These are phyloP conservation scores for Delichon dasypus DNA, from an alignment of 2,797 vertebrate species.

Conservation along the genomic window DNA sequence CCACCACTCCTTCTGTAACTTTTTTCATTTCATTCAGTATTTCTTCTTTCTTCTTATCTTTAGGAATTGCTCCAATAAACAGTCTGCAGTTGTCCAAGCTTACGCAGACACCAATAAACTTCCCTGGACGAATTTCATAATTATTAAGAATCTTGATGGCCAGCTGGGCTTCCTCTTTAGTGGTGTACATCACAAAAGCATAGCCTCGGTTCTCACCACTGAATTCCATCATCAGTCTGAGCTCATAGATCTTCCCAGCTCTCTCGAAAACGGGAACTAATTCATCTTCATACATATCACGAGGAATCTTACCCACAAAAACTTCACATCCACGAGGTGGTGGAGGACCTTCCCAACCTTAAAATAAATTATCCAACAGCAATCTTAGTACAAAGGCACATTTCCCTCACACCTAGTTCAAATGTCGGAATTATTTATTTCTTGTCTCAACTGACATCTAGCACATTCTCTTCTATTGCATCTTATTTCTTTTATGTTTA, in stretches of 20 bases:
- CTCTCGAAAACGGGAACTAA: conserved; percentile 91
- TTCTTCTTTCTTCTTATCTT: conserved; percentile 92
- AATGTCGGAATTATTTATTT: background rate
- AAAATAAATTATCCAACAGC: conserved; percentile 32
- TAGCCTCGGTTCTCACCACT: conserved; percentile 97
- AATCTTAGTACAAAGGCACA: background rate
- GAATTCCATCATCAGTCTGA: conserved; percentile 98
- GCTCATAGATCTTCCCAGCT: conserved; percentile 91
- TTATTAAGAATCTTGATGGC: conserved; percentile 92
- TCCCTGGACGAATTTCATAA: conserved; percentile 89
- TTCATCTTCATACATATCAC: conserved; percentile 94
- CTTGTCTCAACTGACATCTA: background rate
- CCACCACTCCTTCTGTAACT: conserved; percentile 91
- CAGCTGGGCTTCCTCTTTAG: conserved; percentile 86
- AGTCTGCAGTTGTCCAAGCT: conserved; percentile 95
- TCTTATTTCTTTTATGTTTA: background rate
- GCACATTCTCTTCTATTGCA: background rate
- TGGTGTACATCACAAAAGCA: conserved; percentile 94
- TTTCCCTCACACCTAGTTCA: rapidly evolving
- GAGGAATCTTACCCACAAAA: conserved; percentile 96
- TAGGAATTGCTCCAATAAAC: conserved; percentile 93
- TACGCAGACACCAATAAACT: conserved; percentile 92
- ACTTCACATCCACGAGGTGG: conserved; percentile 95
- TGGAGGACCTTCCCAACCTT: conserved; percentile 91
- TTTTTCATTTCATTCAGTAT: conserved; percentile 93